Base-by-base conservation (phyloP, 2,888 invertebrate species). In the Pseudococcus viburni region DNA sequence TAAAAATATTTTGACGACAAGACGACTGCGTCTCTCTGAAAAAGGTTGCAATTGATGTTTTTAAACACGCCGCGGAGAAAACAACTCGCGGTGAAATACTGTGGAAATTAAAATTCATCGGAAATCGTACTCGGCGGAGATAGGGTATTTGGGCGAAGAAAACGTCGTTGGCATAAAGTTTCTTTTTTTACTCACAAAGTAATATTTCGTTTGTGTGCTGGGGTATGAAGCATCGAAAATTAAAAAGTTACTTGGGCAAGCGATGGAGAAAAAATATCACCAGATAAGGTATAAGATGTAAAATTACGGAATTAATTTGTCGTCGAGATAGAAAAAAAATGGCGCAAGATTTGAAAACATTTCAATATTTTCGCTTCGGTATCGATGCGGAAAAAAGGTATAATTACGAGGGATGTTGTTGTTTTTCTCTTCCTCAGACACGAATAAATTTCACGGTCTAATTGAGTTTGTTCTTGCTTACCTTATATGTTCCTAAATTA, bases 401-500 rank as follows among this genome's bases (percentile, higher is more conserved):
- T 33, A 55, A 59, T 59, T 59, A 59, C 19, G 19, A 59, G 7
- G 51, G 0, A 15, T 51, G 15, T 51, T 51, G 15, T 51, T 51
- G 15, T 51, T 51, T 59, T 59, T 59, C 9, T 59, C 7, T 59
- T 59, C 19, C 26, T 33, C 26, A 33, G 59, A 8, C n/a, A 85
- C 19, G 55, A 85, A 42, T 3, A 86, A 86, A 42, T 73, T 73
- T 73, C 33, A 73, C 68, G 33, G 26, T 73, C 22, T 3, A 73
- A 73, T 33, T 33, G 68, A 48, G 42, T 33, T 0, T 1, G 7
- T 46, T 46, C 9, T 46, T 46, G 46, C 84, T 88, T 93, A 96
- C 97, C 95, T 97, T 96, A 92, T 95, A 97, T 90, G 94, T 94
- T 91, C 95, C 94, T 89, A 97, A 94, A 93, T 97, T 97, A 92